phyloP scores from a whole-genome alignment of 2,113 vertebrate genomes.

The Zosterops hypoxanthus region DNA sequence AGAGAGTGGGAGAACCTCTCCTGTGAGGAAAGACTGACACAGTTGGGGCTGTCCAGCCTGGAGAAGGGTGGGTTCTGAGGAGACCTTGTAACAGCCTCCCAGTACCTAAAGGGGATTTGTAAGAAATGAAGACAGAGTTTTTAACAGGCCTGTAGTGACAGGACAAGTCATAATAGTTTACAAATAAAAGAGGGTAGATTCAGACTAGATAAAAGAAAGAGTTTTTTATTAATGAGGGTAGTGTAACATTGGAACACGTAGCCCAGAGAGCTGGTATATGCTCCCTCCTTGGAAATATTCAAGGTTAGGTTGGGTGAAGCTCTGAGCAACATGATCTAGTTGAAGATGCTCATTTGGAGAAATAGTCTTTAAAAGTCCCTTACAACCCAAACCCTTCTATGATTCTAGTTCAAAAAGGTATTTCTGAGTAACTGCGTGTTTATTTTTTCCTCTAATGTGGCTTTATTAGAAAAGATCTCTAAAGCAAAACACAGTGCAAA shows the following conservation, averaged over 20 bases:
- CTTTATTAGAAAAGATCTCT: background rate
- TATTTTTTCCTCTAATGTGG: background rate
- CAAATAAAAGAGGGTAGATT: background rate
- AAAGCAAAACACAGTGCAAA: background rate
- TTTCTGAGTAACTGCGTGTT: background rate
- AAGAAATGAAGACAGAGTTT: background rate
- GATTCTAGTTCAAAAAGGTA: background rate
- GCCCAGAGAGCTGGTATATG: background rate
- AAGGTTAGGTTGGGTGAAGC: rapidly evolving
- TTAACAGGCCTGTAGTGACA: background rate
- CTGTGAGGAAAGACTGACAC: background rate
- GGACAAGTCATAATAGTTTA: background rate
- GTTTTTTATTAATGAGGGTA: background rate
- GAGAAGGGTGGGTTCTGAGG: background rate
- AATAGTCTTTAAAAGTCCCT: background rate
- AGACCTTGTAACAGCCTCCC: background rate
- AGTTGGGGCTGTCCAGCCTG: background rate
- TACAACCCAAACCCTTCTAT: background rate
- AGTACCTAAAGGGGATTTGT: background rate
- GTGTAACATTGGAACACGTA: background rate
- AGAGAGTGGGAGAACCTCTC: background rate
- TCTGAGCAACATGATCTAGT: background rate
- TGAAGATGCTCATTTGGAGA: background rate
- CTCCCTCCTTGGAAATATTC: background rate
- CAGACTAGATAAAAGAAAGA: background rate